A percentile compares a stretch with the other conserved stretches of the same genome.
These are phyloP conservation scores for Shinisaurus crocodilurus DNA, from an alignment of 2,113 vertebrate species.

Conservation along the genomic window DNA sequence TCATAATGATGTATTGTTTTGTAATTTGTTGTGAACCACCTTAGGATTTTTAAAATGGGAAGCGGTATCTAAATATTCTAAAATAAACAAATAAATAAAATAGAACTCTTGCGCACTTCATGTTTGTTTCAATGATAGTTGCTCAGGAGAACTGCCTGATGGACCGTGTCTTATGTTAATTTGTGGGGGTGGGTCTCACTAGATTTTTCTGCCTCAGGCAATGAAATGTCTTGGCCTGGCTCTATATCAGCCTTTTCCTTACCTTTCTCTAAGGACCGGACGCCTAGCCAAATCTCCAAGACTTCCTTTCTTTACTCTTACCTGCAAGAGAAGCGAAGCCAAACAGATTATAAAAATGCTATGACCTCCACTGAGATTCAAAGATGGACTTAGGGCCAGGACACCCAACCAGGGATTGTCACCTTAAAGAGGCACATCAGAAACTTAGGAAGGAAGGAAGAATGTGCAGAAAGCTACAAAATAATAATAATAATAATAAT, in stretches of 20 bases:
- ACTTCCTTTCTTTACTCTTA: neutral
- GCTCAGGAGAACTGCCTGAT: neutral
- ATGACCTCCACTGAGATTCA: too few relatives aligned
- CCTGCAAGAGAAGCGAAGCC: constrained; percentile 8
- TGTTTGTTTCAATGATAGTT: neutral
- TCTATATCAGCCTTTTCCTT: neutral
- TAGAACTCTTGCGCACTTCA: neutral
- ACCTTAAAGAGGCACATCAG: neutral
- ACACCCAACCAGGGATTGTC: neutral
- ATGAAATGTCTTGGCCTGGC: neutral
- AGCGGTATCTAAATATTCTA: too few relatives aligned
- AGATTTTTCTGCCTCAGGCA: neutral
- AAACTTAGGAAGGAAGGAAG: neutral
- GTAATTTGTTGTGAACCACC: too few relatives aligned
- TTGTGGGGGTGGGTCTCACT: neutral
- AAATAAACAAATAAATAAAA: too few relatives aligned
- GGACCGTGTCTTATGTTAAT: neutral
- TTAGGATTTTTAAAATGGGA: too few relatives aligned
- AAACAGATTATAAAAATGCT: neutral
- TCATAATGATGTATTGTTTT: too few relatives aligned
- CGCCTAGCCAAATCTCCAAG: neutral
- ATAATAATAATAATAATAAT: too few relatives aligned
- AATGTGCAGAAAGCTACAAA: neutral
- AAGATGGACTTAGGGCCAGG: neutral
- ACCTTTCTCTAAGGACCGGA: neutral